A percentile compares a stretch with the other conserved stretches of the same genome.
Evolutionary conservation across 2,113 vertebrate genomes (phyloP).

Genomic region (Haliaeetus leucogaster): DNA sequence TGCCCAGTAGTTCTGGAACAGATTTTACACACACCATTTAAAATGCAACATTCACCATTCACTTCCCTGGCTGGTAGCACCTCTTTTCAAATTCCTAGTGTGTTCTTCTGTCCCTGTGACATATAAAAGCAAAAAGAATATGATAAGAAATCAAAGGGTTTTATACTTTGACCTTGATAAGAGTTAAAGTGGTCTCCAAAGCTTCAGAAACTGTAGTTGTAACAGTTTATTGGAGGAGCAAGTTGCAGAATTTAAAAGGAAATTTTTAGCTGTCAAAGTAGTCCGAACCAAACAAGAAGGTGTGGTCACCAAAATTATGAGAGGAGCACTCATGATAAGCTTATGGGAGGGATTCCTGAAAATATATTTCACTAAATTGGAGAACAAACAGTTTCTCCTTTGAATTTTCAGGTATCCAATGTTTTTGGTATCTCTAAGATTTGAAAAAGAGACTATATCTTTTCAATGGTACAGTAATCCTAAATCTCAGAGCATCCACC

Average conservation of each 20-base stretch:
- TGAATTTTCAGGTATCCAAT: neutral
- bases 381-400: neutral
- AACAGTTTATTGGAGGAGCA: neutral
- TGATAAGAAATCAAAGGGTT: neutral
- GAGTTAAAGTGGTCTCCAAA: neutral
- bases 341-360: neutral
- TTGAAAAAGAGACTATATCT: neutral
- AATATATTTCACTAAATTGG: neutral
- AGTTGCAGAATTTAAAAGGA: neutral
- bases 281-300: neutral
- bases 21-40: neutral
- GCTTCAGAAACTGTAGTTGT: neutral
- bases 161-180: neutral
- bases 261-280: neutral
- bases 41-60: neutral
- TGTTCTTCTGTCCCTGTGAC: neutral
- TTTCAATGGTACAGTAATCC: neutral
- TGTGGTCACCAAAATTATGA: neutral
- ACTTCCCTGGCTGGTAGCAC: neutral
- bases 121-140: neutral
- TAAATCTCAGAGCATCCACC: neutral
- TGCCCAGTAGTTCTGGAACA: neutral
- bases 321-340: neutral
- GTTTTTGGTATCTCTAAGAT: neutral
- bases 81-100: neutral